Evolutionary conservation across 2,797 vertebrate species (phyloP), one percentile per base, ranked within the genome.

Genomic region (Coendou prehensilis): DNA sequence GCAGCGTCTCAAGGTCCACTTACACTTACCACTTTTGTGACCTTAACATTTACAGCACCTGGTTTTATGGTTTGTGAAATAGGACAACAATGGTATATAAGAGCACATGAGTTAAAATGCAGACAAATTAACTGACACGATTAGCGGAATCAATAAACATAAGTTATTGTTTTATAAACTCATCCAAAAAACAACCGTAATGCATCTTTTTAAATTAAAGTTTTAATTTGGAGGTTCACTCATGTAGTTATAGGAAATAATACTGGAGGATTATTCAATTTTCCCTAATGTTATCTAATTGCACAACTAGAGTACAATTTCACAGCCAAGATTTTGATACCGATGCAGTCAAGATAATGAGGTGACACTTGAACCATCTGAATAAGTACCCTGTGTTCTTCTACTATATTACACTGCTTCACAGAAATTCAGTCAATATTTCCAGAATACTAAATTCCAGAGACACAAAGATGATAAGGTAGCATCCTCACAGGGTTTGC

Each of bases 1-100:
- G 10, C 3, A 0, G 33, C 1, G 2, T 1, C 5, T 54, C 50
- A 54, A 33, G 20, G 15, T 11, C 3, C 47, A 28, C 0, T 18
- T 2, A 5, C n/a, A 5, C 7, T 5, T 50, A 11, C 30, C 4
- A 3, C 22, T 69, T 50, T 33, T 45, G 75, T 45, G 45, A 57
- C 33, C 33, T 69, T 61, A 37, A 1, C 26, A 11, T 84, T 54
- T 23, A 45, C 52, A 28, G 30, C 4, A 30, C n/a, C 28, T 30
- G 23, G 67, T 37, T 54, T 56, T 52, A 61, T 28, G n/a, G 3
- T 22, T 37, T 47, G 1, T 30, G 22, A 95, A 67, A 5, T 4
- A 47, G 69, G 37, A 33, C 28, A 10, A 28, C 28, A 14, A 0
- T 41, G 5, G 6, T 17, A 28, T 37, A 14, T 2, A 73, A 37